Evolutionary conservation across 2,797 vertebrate genomes (phyloP).

Genomic region (Chiloscyllium punctatum): DNA sequence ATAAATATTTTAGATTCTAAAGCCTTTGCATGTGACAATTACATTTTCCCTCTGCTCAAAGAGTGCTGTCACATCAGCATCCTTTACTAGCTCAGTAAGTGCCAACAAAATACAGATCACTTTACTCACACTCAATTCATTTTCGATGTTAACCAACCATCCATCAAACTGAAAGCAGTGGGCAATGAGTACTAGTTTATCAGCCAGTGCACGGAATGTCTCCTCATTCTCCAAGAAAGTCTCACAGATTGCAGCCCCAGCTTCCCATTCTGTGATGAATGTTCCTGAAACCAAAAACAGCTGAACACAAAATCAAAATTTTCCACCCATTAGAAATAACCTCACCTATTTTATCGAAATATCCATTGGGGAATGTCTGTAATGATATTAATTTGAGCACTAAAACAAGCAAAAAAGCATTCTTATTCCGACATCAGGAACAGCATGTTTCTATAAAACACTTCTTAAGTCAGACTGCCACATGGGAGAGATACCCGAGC

Average conservation of each 20-base stretch:
- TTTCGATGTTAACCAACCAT: conserved; percentile 93
- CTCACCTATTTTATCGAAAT: background rate
- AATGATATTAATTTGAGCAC: background rate
- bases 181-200: conserved; percentile 77
- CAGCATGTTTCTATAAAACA: background rate
- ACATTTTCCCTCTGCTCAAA: background rate
- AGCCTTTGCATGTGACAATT: background rate
- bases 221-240: conserved; percentile 66
- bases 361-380: background rate
- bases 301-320: background rate
- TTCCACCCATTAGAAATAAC: conserved; percentile 3
- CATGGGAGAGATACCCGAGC: background rate
- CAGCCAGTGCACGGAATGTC: conserved; percentile 60
- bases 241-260: conserved; percentile 66
- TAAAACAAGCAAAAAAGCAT: background rate
- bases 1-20: background rate
- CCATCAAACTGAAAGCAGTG: conserved; percentile 76
- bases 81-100: background rate
- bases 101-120: background rate
- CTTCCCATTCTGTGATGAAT: conserved; percentile 84
- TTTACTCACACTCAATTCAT: conserved; percentile 71
- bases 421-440: background rate
- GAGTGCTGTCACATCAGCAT: background rate
- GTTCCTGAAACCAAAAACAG: conserved; percentile 63
- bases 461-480: background rate